Conservation (phyloP, 2,797 vertebrate species). For the Myiotriccus ornatus region DNA sequence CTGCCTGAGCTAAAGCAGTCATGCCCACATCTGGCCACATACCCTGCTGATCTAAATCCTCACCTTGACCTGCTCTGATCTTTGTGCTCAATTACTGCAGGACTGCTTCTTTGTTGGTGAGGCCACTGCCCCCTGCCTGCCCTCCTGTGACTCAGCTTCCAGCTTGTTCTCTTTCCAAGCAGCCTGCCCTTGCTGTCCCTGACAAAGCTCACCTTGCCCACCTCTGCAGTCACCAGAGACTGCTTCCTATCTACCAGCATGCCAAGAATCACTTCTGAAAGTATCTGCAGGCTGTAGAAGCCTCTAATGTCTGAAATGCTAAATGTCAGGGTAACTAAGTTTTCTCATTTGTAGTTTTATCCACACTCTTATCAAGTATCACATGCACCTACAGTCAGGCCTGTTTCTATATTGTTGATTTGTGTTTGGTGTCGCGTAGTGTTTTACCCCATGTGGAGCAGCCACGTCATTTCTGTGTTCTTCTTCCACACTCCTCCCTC, state of each 20-base stretch:
- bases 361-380: not conserved
- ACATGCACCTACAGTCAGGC: not conserved
- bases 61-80: not conserved
- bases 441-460: not conserved
- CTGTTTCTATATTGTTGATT: not conserved
- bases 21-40: fast-evolving
- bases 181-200: not conserved
- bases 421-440: not conserved
- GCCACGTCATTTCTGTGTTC: not conserved
- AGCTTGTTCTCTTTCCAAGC: not conserved
- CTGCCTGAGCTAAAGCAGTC: not conserved
- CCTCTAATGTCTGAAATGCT: not conserved
- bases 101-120: not conserved
- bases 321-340: not conserved
- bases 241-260: not conserved
- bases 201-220: not conserved
- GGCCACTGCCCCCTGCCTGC: not conserved
- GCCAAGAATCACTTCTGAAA: not conserved
- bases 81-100: not conserved
- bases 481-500: not conserved
- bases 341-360: not conserved
- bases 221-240: not conserved
- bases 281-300: not conserved
- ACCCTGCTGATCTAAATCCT: not conserved
- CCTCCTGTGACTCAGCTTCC: not conserved